Evolutionary conservation across 2,888 invertebrate species (phyloP).

Genomic region (Dendrolimus pini): DNA sequence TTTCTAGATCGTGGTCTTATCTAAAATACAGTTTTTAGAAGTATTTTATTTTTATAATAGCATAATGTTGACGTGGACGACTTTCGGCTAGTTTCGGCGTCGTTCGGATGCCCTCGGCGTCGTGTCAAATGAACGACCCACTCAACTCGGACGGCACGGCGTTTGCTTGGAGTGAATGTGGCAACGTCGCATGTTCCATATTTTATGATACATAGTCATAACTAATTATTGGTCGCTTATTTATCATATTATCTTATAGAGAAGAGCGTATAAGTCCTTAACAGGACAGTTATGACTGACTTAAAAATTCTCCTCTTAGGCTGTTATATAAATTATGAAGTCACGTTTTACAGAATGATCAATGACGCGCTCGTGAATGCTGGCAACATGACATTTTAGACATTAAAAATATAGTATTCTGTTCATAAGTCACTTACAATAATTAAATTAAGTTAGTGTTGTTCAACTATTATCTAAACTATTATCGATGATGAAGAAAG

Average conservation of each 20-base stretch:
- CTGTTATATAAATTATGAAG: no score
- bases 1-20: no score
- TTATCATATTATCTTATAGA: no score
- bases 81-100: constrained; percentile 33
- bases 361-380: not conserved
- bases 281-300: no score
- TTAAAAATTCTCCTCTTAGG: no score
- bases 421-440: no score
- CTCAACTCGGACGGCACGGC: constrained; percentile 28
- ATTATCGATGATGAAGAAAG: no score
- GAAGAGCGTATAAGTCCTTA: no score
- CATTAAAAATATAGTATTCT: no score
- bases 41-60: not conserved
- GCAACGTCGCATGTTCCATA: constrained; percentile 54
- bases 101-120: constrained; percentile 32
- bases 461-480: no score
- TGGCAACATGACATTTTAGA: not conserved
- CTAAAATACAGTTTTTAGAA: no score
- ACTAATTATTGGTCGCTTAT: not conserved
- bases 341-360: not conserved
- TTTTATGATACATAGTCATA: not conserved
- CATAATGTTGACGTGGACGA: not conserved
- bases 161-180: constrained; percentile 37
- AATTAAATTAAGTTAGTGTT: no score
- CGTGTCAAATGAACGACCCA: constrained; percentile 40